Base-by-base conservation (phyloP, 2,797 vertebrate genomes). In the Diplodus sargus region DNA sequence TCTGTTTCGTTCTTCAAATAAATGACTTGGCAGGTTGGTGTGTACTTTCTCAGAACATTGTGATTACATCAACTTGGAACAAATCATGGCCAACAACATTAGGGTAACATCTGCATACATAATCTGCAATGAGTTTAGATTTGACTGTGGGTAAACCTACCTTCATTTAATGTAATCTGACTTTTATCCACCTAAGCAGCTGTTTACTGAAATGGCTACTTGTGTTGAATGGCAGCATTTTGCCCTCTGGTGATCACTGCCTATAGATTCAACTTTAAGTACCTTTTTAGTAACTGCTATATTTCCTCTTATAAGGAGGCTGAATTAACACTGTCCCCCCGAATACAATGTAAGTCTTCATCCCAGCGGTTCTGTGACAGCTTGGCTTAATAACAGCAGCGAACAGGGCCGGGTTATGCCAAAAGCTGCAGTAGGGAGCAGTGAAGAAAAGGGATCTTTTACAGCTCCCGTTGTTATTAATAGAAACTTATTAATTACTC, bases 401-500 rank as follows among this genome's bases (percentile, higher is more conserved):
- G 84, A 80, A 84, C 58, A 79, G 70, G 59, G 81, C 87, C 23
- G 77, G 88, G 85, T 72, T 76, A 69, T 34, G 72, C 59, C 70
- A 67, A 76, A 83, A 60, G 67, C 85, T 87, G 83, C 78, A 74
- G 66, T 42, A 47, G 83, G 83, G 85, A 91, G 87, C 81, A 76
- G 78, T 78, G 66, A 89, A 85, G 91, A 87, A 89, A 79, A 78
- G 88, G 69, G 76, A 90, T 91, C 73, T 91, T 87, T 90, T 87
- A 89, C 88, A 88, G 84, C 86, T 88, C 83, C 77, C 84, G 72
- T 88, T 92, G 92, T 93, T 95, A 95, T 94, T 94, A 95, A 94
- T 94, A 95, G 94, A 89, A 89, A 60, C 67, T 90, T 92, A 95
- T 93, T 94, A 95, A 95, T 95, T 95, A 94, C 93, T 92, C 90